phyloP scores from a whole-genome alignment of 2,888 invertebrate species.

The Muscina levida region DNA sequence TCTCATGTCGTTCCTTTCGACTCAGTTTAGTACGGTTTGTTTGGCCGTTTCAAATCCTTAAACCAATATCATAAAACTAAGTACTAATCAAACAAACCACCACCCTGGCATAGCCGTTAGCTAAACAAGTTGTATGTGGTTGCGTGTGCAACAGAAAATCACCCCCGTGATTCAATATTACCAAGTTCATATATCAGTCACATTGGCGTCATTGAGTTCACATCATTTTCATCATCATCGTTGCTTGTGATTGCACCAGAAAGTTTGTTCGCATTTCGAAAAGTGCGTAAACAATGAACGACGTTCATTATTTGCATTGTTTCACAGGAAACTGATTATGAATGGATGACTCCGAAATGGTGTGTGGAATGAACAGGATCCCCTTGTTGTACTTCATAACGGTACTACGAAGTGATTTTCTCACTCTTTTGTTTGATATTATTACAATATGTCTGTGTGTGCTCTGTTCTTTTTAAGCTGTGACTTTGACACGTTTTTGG shows the following conservation, averaged over 20 bases:
- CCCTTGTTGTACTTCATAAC: too few species aligned
- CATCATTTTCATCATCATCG: conserved; percentile 42
- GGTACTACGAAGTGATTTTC: conserved; percentile 6
- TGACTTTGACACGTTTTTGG: conserved; percentile 79
- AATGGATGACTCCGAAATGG: conserved; percentile 16
- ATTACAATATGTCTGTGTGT: not conserved
- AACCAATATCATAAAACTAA: conserved; percentile 65
- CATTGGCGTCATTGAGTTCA: not conserved
- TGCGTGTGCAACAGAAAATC: not conserved
- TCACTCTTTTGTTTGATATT: conserved; percentile 1
- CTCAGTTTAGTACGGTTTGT: conserved; percentile 8
- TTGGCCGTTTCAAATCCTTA: conserved; percentile 62
- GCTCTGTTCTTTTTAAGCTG: conserved; percentile 70
- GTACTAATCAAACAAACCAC: conserved; percentile 57
- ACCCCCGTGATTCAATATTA: conserved; percentile 9
- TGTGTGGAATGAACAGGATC: not conserved
- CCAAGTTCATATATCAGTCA: not conserved
- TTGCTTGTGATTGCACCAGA: conserved; percentile 48
- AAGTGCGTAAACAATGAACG: conserved; percentile 65
- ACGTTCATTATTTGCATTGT: conserved; percentile 66
- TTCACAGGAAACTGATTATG: conserved; percentile 51
- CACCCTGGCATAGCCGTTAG: not conserved
- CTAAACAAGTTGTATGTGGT: too few species aligned
- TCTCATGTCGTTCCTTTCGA: conserved; percentile 19
- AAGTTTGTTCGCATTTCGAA: conserved; percentile 39